Conservation (phyloP, 2,113 vertebrate species). For the Apeltes quadracus region DNA sequence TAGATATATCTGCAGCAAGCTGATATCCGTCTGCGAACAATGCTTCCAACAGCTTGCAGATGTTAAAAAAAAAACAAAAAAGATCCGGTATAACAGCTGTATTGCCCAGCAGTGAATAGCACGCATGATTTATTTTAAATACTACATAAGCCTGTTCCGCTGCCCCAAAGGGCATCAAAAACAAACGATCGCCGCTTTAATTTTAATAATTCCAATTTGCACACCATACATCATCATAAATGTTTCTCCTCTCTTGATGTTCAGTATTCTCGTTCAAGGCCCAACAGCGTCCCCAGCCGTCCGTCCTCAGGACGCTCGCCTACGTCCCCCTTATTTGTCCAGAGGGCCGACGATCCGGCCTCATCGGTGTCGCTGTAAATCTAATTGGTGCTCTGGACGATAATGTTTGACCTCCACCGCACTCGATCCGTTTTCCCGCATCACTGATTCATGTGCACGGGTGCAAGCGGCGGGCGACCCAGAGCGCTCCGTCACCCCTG, state of each 20-base stretch:
- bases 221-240: not conserved
- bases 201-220: not conserved
- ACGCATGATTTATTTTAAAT: not conserved
- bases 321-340: slow-evolving; percentile 26
- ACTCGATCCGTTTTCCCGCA: slow-evolving; percentile 35
- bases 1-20: not conserved
- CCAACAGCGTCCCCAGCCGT: slow-evolving; percentile 24
- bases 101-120: not conserved
- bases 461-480: slow-evolving; percentile 45
- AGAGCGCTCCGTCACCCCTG: slow-evolving; percentile 52
- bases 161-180: not conserved
- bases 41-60: not conserved
- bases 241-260: not conserved
- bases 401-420: slow-evolving; percentile 60
- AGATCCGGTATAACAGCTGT: not conserved
- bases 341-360: slow-evolving; percentile 31
- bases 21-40: not conserved
- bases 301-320: slow-evolving; percentile 24
- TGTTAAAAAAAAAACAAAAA: not conserved
- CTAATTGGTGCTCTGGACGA: slow-evolving; percentile 49
- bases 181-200: not conserved
- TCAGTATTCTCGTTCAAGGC: slow-evolving; percentile 10
- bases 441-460: slow-evolving; percentile 61
- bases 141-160: not conserved
- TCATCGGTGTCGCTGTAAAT: slow-evolving; percentile 46